Evolutionary conservation across 1,140 invertebrate genomes (phyloP), one percentile per base, ranked within the genome.

Genomic region (Eupristina koningsbergeri): DNA sequence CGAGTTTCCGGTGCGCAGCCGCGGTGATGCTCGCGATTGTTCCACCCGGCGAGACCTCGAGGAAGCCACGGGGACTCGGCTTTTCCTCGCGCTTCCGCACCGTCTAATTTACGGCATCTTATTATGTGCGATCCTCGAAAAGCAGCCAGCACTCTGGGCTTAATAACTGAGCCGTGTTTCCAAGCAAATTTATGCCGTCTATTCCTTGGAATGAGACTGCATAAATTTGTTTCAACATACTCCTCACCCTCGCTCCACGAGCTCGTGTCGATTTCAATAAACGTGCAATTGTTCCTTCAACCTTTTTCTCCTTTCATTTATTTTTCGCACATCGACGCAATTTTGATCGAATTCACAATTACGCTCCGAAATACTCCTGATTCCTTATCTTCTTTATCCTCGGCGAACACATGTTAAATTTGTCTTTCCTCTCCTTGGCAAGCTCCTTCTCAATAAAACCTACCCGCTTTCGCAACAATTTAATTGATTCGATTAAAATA

Each of bases 1-100:
- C 89, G 89, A 91, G 90, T 90, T 91, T 91, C 90, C 88, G 3
- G 41, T 31, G 71, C 75, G 53, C n/a, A 63, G 7, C 22, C 34
- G n/a, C 78, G 86, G 88, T 87, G 87, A 89, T 90, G 89, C 86
- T 88, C 88, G 87, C 86, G 64, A 85, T 85, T 83, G 81, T 86
- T 86, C 74, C 73, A 9, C 26, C 15, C 11, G 41, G 11, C 41
- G 41, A 11, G 41, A 45, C 41, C 6, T 45, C 41, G 41, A 45
- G 41, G 41, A 45, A 45, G 41, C 41, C 29, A 47, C 13, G 67
- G 26, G 0, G 9, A 0, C 31, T 36, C 5, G 63, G 5, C 5
- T 34, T 47, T 75, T 34, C 36, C 13, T n/a, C n/a, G n/a, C n/a
- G n/a, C 74, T 83, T 77, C 81, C 36, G 34, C 45, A 13, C 8